Evolutionary conservation across 2,888 invertebrate genomes (phyloP).

Genomic region (Tineola bisselliella): DNA sequence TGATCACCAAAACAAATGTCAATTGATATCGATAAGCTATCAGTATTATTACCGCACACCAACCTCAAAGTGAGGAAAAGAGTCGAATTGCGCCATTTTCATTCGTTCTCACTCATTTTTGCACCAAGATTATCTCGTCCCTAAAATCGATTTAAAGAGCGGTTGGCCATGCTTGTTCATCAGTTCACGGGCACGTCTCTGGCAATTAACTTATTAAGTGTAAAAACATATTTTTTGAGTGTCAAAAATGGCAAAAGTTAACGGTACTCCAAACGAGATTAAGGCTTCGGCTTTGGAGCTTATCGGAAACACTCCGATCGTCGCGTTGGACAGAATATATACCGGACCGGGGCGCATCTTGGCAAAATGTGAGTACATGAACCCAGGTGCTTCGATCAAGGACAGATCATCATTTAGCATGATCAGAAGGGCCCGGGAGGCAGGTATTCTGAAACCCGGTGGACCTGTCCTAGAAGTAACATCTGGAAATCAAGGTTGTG

Average conservation of each 20-base stretch:
- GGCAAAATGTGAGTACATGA: constrained; percentile 61
- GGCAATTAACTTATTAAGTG: background rate
- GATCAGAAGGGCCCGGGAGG: constrained; percentile 38
- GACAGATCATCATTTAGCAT: constrained; percentile 51
- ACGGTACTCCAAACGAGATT: constrained; percentile 38
- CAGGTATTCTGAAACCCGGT: constrained; percentile 42
- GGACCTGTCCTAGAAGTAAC: constrained; percentile 48
- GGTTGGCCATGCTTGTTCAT: background rate
- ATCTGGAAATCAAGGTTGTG: constrained; percentile 58
- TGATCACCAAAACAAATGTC: background rate
- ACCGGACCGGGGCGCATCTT: constrained; percentile 51
- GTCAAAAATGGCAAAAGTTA: constrained; percentile 23
- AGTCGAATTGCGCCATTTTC: constrained; percentile 6
- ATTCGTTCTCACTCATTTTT: background rate
- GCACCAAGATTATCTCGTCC: constrained; percentile 1
- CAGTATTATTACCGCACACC: background rate
- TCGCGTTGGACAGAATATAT: constrained; percentile 52
- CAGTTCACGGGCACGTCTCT: constrained; percentile 6
- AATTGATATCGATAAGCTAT: constrained; percentile 9
- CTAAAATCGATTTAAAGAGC: constrained; percentile 10
- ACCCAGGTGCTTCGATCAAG: constrained; percentile 57
- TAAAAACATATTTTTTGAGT: background rate
- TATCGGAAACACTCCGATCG: constrained; percentile 54
- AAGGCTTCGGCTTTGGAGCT: constrained; percentile 52
- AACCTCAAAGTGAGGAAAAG: background rate